Conservation (phyloP, 2,113 vertebrate species). For the rabbit (Oryctolagus cuniculus) region DNA sequence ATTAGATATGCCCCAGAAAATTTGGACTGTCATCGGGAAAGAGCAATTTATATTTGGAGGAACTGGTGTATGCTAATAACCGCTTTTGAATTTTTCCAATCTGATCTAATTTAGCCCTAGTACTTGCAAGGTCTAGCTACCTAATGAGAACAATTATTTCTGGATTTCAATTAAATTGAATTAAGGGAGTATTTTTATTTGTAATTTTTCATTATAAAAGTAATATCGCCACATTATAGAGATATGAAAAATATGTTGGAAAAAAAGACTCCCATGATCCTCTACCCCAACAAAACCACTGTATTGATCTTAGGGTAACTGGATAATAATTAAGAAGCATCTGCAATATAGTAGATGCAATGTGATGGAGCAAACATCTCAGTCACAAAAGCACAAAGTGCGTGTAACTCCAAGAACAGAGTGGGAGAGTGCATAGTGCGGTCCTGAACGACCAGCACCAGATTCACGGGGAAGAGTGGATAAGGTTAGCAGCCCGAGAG, state of each 20-base stretch:
- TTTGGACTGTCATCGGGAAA: slow-evolving; percentile 56
- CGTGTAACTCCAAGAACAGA: neutral
- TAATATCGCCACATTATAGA: slow-evolving; percentile 66
- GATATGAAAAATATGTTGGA: slow-evolving; percentile 57
- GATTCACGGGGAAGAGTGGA: neutral
- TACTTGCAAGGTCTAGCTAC: slow-evolving; percentile 73
- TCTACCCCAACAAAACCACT: neutral
- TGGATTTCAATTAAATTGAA: slow-evolving; percentile 80
- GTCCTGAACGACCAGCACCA: neutral
- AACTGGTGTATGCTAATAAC: slow-evolving; percentile 63
- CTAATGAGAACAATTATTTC: slow-evolving; percentile 84
- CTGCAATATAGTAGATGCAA: neutral
- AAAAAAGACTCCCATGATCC: slow-evolving; percentile 25
- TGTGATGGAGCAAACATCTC: neutral
- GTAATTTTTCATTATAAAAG: slow-evolving; percentile 75
- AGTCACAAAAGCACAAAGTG: neutral
- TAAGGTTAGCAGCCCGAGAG: neutral
- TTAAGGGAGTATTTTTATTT: slow-evolving; percentile 75
- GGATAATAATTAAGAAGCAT: neutral
- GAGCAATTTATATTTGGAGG: slow-evolving; percentile 62
- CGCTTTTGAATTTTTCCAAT: slow-evolving; percentile 66
- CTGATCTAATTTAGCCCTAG: slow-evolving; percentile 72
- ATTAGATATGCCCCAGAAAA: slow-evolving; percentile 78
- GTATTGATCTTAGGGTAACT: neutral
- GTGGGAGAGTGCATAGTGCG: neutral